Evolutionary conservation across 2,888 invertebrate genomes (phyloP).

Genomic region (Tachystola acroxantha): DNA sequence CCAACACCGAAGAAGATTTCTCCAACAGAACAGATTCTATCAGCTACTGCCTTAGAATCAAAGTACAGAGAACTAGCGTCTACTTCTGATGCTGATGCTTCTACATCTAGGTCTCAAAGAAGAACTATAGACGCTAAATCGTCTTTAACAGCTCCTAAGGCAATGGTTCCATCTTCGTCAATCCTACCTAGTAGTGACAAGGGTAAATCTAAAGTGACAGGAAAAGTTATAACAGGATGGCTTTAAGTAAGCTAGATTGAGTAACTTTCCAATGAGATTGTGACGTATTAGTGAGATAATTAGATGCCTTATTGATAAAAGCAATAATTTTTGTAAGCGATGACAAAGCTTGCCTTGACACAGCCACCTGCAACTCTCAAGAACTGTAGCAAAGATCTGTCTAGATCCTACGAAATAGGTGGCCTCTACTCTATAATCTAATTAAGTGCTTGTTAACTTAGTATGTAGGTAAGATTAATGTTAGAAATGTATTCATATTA

Average conservation of each 20-base stretch:
- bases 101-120: neutral
- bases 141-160: conserved; percentile 26
- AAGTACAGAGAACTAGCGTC: conserved; percentile 33
- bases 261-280: conserved; percentile 7
- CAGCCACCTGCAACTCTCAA: no score
- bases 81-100: conserved; percentile 3
- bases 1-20: conserved; percentile 47
- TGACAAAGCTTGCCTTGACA: no score
- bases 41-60: conserved; percentile 51
- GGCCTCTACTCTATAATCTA: no score
- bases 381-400: no score
- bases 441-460: conserved; percentile 30
- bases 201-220: conserved; percentile 86
- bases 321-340: no score
- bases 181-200: no score
- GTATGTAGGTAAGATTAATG: conserved; percentile 24
- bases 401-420: no score
- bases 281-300: conserved; percentile 55
- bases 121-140: conserved; percentile 19
- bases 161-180: conserved; percentile 40
- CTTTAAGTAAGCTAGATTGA: conserved; percentile 62
- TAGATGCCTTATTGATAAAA: conserved; percentile 25
- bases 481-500: no score
- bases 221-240: conserved; percentile 86
- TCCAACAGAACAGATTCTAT: conserved; percentile 50